phyloP scores from a whole-genome alignment of 2,113 vertebrate species.

The Onychorhynchus coronatus region DNA sequence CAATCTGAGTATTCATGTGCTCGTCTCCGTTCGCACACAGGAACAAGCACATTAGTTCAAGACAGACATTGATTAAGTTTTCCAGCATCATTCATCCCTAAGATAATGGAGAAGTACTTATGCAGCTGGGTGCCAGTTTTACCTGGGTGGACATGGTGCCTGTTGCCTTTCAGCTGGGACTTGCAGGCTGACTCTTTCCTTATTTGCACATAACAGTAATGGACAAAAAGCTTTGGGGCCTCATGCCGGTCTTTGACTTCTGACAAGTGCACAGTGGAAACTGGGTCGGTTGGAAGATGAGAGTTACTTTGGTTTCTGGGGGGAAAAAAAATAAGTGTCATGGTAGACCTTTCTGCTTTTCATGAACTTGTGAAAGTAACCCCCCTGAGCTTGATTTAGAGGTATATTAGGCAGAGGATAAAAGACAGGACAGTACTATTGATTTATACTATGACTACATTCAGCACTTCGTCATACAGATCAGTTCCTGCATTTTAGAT shows the following conservation, averaged over 20 bases:
- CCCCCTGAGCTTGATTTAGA: not conserved
- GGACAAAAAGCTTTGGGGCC: not conserved
- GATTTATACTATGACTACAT: not conserved
- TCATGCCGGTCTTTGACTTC: not conserved
- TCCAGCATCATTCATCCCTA: not conserved
- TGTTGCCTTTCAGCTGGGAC: not conserved
- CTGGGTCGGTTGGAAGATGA: not conserved
- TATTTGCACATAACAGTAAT: not conserved
- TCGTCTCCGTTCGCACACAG: not conserved
- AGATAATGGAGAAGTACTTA: not conserved
- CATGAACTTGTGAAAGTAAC: not conserved
- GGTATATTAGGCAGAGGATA: not conserved
- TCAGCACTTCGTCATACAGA: not conserved
- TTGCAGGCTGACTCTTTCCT: not conserved
- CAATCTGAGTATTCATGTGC: not conserved
- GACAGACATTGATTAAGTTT: not conserved
- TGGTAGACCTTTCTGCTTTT: not conserved
- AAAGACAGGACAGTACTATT: not conserved
- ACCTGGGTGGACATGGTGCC: fast-evolving
- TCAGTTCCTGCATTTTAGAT: not conserved
- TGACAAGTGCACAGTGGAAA: not conserved
- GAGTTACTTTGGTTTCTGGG: not conserved
- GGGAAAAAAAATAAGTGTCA: not conserved
- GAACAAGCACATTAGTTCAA: not conserved
- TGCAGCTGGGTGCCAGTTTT: not conserved